Percentiles rank a stretch among this genome's conserved stretches.
phyloP scores from a whole-genome alignment of 1,140 invertebrate genomes.

The Mamestra configurata region DNA sequence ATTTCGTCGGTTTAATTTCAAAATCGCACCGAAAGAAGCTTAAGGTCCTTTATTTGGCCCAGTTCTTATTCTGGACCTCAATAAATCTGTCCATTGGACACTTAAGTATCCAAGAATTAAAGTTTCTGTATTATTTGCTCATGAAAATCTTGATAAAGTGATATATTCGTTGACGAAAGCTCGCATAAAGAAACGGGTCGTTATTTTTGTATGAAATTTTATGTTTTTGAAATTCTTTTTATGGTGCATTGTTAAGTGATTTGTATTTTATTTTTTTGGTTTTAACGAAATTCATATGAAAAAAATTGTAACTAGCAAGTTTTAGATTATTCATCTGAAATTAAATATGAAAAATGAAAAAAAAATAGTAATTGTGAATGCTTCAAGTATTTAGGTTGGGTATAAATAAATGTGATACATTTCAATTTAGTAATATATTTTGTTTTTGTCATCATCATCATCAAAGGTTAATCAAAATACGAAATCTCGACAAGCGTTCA shows the following conservation, averaged over 20 bases:
- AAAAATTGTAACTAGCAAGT: too few species aligned
- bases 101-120: conserved; percentile 71
- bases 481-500: neutral
- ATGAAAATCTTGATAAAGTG: conserved; percentile 56
- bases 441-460: neutral
- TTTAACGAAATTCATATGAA: neutral
- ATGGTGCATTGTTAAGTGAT: conserved; percentile 8
- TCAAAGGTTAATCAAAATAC: neutral
- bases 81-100: conserved; percentile 76
- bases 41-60: conserved; percentile 65
- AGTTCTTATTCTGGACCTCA: conserved; percentile 67
- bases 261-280: neutral
- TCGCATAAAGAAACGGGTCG: conserved; percentile 43
- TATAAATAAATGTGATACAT: too few species aligned
- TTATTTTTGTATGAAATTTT: conserved; percentile 28
- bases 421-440: too few species aligned
- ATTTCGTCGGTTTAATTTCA: conserved; percentile 62
- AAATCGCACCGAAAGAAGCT: conserved; percentile 59
- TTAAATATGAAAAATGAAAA: too few species aligned
- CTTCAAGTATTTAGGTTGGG: too few species aligned
- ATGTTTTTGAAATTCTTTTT: conserved; percentile 11
- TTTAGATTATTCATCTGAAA: too few species aligned
- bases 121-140: conserved; percentile 70
- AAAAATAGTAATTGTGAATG: too few species aligned
- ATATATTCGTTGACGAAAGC: conserved; percentile 48